phyloP scores from a whole-genome alignment of 1,140 invertebrate genomes.

The Drusus annulatus region DNA sequence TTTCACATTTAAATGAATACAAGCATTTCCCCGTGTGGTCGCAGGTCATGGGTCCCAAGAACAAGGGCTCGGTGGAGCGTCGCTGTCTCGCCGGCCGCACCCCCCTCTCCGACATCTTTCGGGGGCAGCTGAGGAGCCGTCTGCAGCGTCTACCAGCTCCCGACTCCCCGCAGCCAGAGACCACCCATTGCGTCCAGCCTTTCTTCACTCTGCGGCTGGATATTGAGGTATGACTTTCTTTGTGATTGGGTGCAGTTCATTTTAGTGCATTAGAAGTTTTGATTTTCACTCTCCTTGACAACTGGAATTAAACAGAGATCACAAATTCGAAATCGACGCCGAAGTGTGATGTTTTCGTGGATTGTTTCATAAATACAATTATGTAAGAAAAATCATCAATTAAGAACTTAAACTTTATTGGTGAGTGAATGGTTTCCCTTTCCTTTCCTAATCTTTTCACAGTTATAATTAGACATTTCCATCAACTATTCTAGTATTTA shows the following conservation, averaged over 20 bases:
- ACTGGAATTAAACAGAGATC: too few species aligned
- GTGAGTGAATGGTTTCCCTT: too few species aligned
- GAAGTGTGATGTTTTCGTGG: too few species aligned
- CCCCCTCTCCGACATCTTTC: conserved; percentile 94
- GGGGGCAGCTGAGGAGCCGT: conserved; percentile 89
- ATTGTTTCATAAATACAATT: too few species aligned
- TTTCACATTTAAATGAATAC: not conserved
- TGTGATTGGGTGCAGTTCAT: conserved; percentile 30
- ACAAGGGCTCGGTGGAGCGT: conserved; percentile 88
- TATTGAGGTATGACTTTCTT: conserved; percentile 82
- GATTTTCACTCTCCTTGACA: not conserved
- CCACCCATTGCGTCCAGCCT: conserved; percentile 89
- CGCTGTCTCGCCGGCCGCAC: conserved; percentile 86
- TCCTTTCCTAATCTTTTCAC: too few species aligned
- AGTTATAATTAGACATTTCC: too few species aligned
- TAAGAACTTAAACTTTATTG: too few species aligned
- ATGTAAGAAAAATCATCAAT: too few species aligned
- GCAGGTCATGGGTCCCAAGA: conserved; percentile 87
- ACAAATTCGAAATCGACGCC: too few species aligned
- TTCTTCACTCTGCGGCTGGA: conserved; percentile 96
- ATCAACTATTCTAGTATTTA: too few species aligned
- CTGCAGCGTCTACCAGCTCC: conserved; percentile 83
- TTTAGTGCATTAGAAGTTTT: not conserved
- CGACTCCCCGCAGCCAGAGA: conserved; percentile 53
- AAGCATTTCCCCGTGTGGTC: not conserved